Evolutionary conservation across 2,888 invertebrate species (phyloP).

Genomic region (Chrysotoxum bicinctum): DNA sequence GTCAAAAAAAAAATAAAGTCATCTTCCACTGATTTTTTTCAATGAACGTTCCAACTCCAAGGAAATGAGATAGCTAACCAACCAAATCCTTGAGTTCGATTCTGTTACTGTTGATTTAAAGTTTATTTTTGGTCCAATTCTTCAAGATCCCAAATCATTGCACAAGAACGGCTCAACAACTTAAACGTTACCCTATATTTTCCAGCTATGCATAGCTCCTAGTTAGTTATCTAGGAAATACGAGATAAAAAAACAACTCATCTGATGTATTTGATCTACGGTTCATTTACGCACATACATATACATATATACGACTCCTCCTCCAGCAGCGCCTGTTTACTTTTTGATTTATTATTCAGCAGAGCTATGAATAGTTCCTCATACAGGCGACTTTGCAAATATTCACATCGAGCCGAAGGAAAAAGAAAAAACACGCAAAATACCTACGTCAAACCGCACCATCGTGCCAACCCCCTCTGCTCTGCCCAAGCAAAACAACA

Average conservation of each 20-base stretch:
- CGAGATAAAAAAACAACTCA: constrained; percentile 14
- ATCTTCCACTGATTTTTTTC: too few relatives aligned
- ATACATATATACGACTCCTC: neutral
- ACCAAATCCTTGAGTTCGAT: too few relatives aligned
- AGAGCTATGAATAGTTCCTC: constrained; percentile 34
- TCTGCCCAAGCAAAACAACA: constrained; percentile 24
- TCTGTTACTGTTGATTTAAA: too few relatives aligned
- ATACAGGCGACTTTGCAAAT: constrained; percentile 11
- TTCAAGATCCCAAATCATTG: too few relatives aligned
- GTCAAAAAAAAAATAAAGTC: too few relatives aligned
- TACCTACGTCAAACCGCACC: constrained; percentile 15
- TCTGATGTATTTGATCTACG: constrained; percentile 56
- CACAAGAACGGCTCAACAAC: too few relatives aligned
- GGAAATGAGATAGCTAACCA: too few relatives aligned
- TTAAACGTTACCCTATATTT: constrained; percentile 4
- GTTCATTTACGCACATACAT: constrained; percentile 52
- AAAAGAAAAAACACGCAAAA: constrained; percentile 25
- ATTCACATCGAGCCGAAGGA: neutral
- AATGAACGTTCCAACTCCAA: too few relatives aligned
- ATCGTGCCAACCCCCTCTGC: neutral
- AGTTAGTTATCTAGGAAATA: constrained; percentile 27
- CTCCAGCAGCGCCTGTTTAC: constrained; percentile 42
- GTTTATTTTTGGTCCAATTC: too few relatives aligned
- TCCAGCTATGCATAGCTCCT: neutral
- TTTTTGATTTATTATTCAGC: constrained; percentile 61